phyloP scores from a whole-genome alignment of 2,888 invertebrate species.

The Entomobrya multifasciata region DNA sequence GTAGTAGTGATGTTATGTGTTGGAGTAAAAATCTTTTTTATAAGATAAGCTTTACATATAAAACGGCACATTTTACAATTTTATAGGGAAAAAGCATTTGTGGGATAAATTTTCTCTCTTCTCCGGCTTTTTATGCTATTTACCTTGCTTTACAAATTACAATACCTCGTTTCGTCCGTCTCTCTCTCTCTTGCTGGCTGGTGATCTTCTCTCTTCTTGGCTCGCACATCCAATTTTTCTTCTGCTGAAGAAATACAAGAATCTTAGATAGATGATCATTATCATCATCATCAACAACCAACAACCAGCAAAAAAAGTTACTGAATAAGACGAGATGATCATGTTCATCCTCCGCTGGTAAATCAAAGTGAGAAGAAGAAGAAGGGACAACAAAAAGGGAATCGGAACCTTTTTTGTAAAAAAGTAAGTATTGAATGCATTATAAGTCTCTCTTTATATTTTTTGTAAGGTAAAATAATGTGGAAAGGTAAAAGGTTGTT shows the following conservation, averaged over 20 bases:
- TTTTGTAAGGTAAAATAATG: not conserved
- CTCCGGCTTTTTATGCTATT: conserved; percentile 29
- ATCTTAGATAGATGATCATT: conserved; percentile 14
- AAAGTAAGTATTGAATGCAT: too few relatives aligned
- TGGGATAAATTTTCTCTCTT: conserved; percentile 9
- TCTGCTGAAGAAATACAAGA: not conserved
- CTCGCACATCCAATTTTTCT: conserved; percentile 66
- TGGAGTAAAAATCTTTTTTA: too few relatives aligned
- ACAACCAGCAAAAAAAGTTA: conserved; percentile 20
- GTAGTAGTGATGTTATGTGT: too few relatives aligned
- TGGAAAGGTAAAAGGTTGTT: too few relatives aligned
- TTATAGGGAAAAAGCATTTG: conserved; percentile 27
- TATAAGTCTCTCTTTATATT: conserved; percentile 19
- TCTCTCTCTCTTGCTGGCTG: not conserved
- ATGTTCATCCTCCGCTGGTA: conserved; percentile 36
- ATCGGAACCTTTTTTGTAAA: not conserved
- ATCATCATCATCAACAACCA: too few relatives aligned
- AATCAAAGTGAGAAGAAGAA: conserved; percentile 2
- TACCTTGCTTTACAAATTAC: not conserved
- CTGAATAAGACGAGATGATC: conserved; percentile 24
- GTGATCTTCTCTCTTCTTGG: conserved; percentile 37
- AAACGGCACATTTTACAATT: not conserved
- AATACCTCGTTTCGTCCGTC: not conserved
- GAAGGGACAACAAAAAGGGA: conserved; percentile 34
- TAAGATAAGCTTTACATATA: not conserved